A percentile compares a stretch with the other conserved stretches of the same genome.
phyloP scores from a whole-genome alignment of 2,888 invertebrate species.

The Flabesymbios commensalis region DNA sequence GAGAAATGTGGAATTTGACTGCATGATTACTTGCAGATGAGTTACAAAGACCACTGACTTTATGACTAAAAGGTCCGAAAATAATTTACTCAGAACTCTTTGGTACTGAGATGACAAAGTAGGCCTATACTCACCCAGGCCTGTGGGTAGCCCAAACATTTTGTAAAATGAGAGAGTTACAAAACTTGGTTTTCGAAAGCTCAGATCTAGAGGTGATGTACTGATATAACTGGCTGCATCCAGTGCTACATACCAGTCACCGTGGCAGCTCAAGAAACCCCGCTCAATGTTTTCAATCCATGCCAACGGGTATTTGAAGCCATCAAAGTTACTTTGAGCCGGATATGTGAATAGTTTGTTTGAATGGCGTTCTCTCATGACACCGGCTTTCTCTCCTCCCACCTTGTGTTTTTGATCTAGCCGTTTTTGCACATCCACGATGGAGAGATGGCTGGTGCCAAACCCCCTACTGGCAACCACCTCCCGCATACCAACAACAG shows the following conservation, averaged over 20 bases:
- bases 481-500: slow-evolving; percentile 89
- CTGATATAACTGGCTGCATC: slow-evolving; percentile 85
- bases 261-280: background rate
- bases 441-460: slow-evolving; percentile 40
- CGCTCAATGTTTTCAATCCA: slow-evolving; percentile 67
- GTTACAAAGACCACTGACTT: too few relatives aligned
- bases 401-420: background rate
- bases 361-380: too few relatives aligned
- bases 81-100: too few relatives aligned
- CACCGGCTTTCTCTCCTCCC: background rate
- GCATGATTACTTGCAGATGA: too few relatives aligned
- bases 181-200: slow-evolving; percentile 79
- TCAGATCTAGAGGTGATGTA: slow-evolving; percentile 78
- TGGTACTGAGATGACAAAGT: too few relatives aligned
- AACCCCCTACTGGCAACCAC: slow-evolving; percentile 63
- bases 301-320: slow-evolving; percentile 81
- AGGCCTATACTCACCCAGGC: slow-evolving; percentile 77
- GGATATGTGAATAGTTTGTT: slow-evolving; percentile 76
- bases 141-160: slow-evolving; percentile 95
- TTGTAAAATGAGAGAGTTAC: slow-evolving; percentile 93
- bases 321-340: slow-evolving; percentile 94
- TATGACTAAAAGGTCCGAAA: too few relatives aligned
- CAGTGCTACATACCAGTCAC: slow-evolving; percentile 67
- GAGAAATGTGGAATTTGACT: too few relatives aligned
- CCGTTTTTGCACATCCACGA: slow-evolving; percentile 30